These are phyloP conservation scores for Mastomys coucha DNA, from an alignment of 2,113 vertebrate species.

Conservation along the genomic window DNA sequence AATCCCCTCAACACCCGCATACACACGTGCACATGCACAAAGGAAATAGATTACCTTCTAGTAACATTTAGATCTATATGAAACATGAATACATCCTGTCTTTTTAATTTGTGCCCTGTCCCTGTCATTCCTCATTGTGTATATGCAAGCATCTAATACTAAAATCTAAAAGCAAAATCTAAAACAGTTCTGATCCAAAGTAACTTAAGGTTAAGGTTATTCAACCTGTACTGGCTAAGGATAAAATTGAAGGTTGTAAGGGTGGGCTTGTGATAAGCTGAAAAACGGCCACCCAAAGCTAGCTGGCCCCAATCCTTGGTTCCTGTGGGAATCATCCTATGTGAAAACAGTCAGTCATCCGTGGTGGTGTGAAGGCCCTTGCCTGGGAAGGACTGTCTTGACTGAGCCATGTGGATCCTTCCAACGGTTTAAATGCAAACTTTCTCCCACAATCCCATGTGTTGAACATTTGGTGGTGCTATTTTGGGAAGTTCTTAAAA, in stretches of 20 bases:
- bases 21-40: background rate
- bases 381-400: background rate
- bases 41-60: background rate
- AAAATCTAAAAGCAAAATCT: background rate
- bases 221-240: background rate
- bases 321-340: background rate
- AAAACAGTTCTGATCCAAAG: background rate
- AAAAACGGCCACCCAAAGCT: too few species aligned
- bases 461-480: background rate
- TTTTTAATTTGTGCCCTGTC: background rate
- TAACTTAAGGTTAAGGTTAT: background rate
- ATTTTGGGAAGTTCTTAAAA: background rate
- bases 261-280: accelerated
- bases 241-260: background rate
- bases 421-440: background rate
- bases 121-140: background rate
- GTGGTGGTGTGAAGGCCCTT: too few species aligned
- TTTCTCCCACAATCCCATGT: background rate
- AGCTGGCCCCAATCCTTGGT: background rate
- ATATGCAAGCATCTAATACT: background rate
- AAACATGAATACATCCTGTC: background rate
- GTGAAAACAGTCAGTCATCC: background rate
- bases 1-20: background rate
- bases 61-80: background rate
- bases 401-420: background rate